Percentiles rank a stretch among this genome's conserved stretches.
phyloP scores from a whole-genome alignment of 2,888 invertebrate species.

The Griposia aprilina region DNA sequence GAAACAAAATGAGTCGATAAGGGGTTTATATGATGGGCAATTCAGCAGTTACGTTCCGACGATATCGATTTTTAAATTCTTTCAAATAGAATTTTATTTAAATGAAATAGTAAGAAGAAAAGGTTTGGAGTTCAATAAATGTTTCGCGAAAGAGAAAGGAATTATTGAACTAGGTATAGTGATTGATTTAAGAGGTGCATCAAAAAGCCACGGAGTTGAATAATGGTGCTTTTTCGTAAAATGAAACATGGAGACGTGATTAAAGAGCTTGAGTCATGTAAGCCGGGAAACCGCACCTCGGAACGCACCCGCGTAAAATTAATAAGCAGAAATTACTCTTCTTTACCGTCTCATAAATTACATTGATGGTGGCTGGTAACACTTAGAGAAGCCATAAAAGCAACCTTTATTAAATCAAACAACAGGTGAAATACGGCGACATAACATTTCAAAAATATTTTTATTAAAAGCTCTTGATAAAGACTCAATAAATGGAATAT shows the following conservation, averaged over 20 bases:
- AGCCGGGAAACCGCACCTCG: constrained; percentile 82
- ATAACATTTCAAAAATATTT: constrained; percentile 22
- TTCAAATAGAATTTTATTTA: constrained; percentile 71
- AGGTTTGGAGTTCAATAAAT: constrained; percentile 63
- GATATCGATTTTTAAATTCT: constrained; percentile 73
- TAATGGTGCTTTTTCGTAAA: constrained; percentile 73
- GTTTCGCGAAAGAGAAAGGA: constrained; percentile 19
- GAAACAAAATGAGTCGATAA: constrained; percentile 79
- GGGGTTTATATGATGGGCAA: constrained; percentile 75
- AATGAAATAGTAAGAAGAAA: constrained; percentile 65
- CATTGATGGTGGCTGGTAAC: constrained; percentile 85
- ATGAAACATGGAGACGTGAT: constrained; percentile 73
- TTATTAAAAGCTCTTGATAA: constrained; percentile 42
- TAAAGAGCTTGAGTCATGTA: constrained; percentile 82
- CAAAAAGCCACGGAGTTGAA: constrained; percentile 71
- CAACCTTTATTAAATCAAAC: constrained; percentile 83
- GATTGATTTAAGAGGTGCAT: constrained; percentile 70
- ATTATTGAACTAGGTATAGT: constrained; percentile 48
- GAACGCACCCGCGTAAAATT: constrained; percentile 83
- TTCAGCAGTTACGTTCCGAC: constrained; percentile 72
- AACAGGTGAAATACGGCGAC: constrained; percentile 72
- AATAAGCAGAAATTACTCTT: constrained; percentile 87
- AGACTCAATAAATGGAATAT: constrained; percentile 63
- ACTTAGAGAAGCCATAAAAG: constrained; percentile 83
- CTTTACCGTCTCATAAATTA: constrained; percentile 87